phyloP scores from a whole-genome alignment of 2,113 vertebrate genomes.

The Phalacrocorax aristotelis region DNA sequence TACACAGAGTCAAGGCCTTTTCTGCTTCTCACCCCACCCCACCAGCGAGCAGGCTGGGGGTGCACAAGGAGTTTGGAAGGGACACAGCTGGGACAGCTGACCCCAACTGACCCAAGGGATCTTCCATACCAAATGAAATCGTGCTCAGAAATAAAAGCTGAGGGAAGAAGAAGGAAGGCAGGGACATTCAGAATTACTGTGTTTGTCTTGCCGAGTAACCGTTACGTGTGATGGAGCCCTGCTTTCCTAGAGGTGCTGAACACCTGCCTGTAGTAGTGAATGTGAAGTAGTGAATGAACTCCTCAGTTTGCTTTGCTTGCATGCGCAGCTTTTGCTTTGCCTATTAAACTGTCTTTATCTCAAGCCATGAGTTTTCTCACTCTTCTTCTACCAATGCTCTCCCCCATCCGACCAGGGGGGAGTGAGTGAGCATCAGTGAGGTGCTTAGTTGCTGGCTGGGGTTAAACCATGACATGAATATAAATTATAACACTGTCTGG shows the following conservation, averaged over 20 bases:
- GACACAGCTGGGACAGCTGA: not conserved
- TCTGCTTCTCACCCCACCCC: not conserved
- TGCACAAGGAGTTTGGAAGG: not conserved
- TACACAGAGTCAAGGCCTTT: not conserved
- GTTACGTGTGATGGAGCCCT: not conserved
- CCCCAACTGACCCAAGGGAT: not conserved
- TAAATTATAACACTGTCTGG: not conserved
- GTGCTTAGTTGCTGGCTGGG: not conserved
- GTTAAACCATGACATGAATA: not conserved
- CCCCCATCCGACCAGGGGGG: not conserved
- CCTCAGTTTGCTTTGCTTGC: not conserved
- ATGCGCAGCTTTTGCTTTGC: not conserved
- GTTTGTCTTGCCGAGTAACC: not conserved
- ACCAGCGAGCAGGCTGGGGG: not conserved
- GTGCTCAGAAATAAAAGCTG: not conserved
- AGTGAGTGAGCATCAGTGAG: not conserved
- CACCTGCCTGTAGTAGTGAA: not conserved
- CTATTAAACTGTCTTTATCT: not conserved
- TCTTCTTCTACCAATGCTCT: not conserved
- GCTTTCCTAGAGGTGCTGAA: not conserved
- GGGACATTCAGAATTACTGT: not conserved
- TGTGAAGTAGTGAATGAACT: not conserved
- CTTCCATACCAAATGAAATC: fast-evolving
- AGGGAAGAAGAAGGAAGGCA: not conserved
- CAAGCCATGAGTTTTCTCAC: not conserved